Percentiles rank a stretch among this genome's conserved stretches.
Evolutionary conservation across 1,140 invertebrate genomes (phyloP).

Genomic region (Nasonia longicornis): DNA sequence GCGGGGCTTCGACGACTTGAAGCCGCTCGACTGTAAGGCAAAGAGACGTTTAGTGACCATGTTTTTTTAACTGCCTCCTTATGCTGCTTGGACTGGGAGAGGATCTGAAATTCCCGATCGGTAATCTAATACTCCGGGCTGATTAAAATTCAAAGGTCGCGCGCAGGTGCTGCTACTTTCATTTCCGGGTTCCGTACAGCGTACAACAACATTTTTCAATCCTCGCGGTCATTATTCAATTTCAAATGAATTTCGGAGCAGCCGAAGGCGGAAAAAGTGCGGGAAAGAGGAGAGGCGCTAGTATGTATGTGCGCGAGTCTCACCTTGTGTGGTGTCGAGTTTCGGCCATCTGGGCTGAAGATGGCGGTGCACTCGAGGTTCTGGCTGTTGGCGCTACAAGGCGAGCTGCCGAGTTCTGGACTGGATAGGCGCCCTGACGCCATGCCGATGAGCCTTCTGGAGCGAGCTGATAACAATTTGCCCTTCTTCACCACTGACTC

Average conservation of each 20-base stretch:
- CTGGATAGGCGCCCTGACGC: constrained; percentile 51
- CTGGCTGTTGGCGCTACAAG: constrained; percentile 54
- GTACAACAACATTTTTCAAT: too few relatives aligned
- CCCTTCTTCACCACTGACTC: constrained; percentile 51
- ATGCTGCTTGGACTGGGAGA: too few relatives aligned
- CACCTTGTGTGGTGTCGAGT: constrained; percentile 61
- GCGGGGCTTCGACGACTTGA: constrained; percentile 50
- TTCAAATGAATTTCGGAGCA: constrained; percentile 8
- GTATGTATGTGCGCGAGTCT: background rate
- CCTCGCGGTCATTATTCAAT: too few relatives aligned
- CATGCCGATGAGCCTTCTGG: constrained; percentile 57
- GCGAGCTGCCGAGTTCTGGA: constrained; percentile 49
- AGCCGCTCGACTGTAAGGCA: constrained; percentile 45
- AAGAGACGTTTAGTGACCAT: constrained; percentile 2
- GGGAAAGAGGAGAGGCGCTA: background rate
- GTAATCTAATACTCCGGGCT: background rate
- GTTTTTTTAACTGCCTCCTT: background rate
- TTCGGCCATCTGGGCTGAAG: constrained; percentile 51
- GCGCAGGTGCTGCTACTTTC: background rate
- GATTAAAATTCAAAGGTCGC: constrained; percentile 8
- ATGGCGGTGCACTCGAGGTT: constrained; percentile 52
- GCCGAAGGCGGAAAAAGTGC: constrained; percentile 10
- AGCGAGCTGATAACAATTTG: constrained; percentile 19
- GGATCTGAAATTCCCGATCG: background rate
- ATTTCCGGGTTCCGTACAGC: background rate